Conservation (phyloP, 2,797 vertebrate genomes). For the Gallinago stenura region DNA sequence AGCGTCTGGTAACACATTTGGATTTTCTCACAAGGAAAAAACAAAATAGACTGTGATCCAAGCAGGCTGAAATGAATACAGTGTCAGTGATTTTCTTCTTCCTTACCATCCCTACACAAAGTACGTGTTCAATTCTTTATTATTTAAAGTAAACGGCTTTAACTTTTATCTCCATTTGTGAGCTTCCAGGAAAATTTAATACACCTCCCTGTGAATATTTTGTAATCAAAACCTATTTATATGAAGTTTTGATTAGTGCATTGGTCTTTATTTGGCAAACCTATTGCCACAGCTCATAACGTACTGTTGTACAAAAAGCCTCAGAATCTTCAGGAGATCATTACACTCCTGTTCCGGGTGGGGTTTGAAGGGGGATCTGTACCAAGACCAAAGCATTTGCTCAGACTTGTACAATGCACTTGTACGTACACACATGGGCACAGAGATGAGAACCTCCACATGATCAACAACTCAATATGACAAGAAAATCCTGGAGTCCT, state of each 20-base stretch:
- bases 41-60: neutral
- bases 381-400: neutral
- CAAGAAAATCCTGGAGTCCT: neutral
- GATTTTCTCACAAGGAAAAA: neutral
- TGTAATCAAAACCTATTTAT: neutral
- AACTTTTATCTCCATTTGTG: slow-evolving; percentile 33
- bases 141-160: slow-evolving; percentile 10
- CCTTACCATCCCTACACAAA: neutral
- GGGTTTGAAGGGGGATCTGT: neutral
- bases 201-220: slow-evolving; percentile 21
- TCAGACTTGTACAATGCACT: neutral
- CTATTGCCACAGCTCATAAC: neutral
- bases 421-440: rapidly evolving
- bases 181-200: neutral
- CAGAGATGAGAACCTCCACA: rapidly evolving
- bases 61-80: neutral
- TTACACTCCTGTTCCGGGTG: neutral
- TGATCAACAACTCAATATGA: neutral
- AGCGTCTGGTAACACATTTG: neutral
- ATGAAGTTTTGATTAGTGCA: neutral
- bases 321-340: neutral
- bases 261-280: neutral
- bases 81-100: neutral
- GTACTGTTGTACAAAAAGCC: neutral
- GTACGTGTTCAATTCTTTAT: neutral